phyloP scores from a whole-genome alignment of 2,113 vertebrate genomes.

The Girardinichthys multiradiatus region DNA sequence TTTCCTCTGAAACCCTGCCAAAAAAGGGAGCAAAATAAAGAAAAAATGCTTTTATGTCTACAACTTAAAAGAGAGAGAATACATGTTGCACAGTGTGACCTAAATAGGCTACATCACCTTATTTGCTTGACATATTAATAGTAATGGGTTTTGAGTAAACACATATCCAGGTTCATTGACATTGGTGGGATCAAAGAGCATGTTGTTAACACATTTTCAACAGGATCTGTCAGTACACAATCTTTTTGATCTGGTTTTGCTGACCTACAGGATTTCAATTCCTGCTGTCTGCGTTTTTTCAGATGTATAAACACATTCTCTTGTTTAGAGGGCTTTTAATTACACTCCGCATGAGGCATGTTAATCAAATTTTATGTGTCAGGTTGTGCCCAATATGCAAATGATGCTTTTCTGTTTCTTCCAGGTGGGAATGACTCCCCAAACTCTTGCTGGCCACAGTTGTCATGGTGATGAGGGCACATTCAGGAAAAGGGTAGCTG shows the following conservation, averaged over 20 bases:
- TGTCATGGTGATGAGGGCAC: constrained; percentile 80
- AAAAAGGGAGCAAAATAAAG: constrained; percentile 52
- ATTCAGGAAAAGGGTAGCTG: constrained; percentile 50
- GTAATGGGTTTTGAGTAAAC: constrained; percentile 13
- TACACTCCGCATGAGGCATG: constrained; percentile 42
- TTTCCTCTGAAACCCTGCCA: constrained; percentile 83
- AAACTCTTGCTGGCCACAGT: constrained; percentile 69
- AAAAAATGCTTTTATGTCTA: constrained; percentile 8
- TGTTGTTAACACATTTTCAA: constrained; percentile 31
- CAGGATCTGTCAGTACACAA: constrained; percentile 32
- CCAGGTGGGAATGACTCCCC: constrained; percentile 72
- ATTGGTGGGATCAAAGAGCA: constrained; percentile 11
- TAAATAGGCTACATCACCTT: neutral
- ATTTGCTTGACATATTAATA: constrained; percentile 10
- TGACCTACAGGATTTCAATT: constrained; percentile 12
- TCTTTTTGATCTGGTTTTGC: constrained; percentile 4
- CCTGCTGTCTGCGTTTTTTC: constrained; percentile 21
- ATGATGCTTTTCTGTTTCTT: constrained; percentile 49
- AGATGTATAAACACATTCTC: constrained; percentile 15
- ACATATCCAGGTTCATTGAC: constrained; percentile 23
- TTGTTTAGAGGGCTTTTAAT: constrained; percentile 11
- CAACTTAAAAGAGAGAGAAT: constrained; percentile 10
- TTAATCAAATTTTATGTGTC: constrained; percentile 58
- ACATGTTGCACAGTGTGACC: neutral
- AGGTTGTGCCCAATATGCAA: constrained; percentile 61